Base-by-base conservation (phyloP, 2,888 invertebrate species). In the Ophioninae sp. region DNA sequence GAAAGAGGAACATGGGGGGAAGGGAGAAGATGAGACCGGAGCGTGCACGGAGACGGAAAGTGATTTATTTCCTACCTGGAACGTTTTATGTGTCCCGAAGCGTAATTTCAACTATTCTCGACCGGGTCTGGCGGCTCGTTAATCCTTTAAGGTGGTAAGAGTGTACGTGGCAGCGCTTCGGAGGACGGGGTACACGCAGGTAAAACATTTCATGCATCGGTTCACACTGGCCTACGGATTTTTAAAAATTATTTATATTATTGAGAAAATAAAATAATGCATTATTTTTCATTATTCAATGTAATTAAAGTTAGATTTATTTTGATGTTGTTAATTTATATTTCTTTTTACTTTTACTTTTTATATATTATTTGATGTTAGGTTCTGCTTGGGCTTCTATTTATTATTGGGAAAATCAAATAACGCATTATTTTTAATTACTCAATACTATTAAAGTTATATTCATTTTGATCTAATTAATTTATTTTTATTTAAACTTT, bases 61-160 rank as follows among this genome's bases (percentile, higher is more conserved):
- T 72, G 72, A 75, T 84, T 84, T 79, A 81, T 82, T 73, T 58
- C 79, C 61, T 75, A 69, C 37, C 64, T 63, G 59, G 59, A 41
- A 72, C 39, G 41, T 80, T 80, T 78, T 74, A 65, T 77, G 63
- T 63, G 22, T 68, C 39, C 65, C 44, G 51, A 23, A 75, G 56
- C 6, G 75, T 56, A 64, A 76, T 75, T 76, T 65, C 10, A 67
- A 41, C 61, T n/a, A 56, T 61, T 73, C 39, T 61, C 61, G 22
- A 23, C 64, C 30, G 56, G 37, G 37, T 75, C 75, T 20, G 9
- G 9, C 59, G 41, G 56, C 67, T 76, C 76, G 56, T 58, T 67
- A 73, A 73, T 73, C 67, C 59, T 63, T 78, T 30, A 2, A 67
- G 20, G 13, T 59, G 17, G 56, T 30, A 51, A 17, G 51, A 6